Evolutionary conservation across 2,113 vertebrate genomes (phyloP).

Genomic region (Cheilinus undulatus): DNA sequence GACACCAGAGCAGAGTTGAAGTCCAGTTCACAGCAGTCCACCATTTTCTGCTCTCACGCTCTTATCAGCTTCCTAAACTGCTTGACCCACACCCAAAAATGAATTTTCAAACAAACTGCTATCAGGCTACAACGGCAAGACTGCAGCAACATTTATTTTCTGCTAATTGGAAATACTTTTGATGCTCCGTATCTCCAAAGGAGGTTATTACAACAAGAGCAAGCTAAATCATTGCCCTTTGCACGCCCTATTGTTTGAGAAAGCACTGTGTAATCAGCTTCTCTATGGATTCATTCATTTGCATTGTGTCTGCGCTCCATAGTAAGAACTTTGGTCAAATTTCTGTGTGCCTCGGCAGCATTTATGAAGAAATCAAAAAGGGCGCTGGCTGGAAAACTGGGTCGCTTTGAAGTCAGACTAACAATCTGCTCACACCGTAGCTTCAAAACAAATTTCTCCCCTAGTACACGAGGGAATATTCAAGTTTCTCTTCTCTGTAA

Average conservation of each 20-base stretch:
- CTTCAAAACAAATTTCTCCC: constrained; percentile 44
- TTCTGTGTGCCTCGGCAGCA: constrained; percentile 46
- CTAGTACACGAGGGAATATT: constrained; percentile 32
- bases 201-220: constrained; percentile 45
- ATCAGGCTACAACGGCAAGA: constrained; percentile 1
- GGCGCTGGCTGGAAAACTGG: constrained; percentile 61
- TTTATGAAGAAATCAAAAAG: constrained; percentile 64
- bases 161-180: constrained; percentile 41
- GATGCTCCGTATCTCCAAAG: constrained; percentile 36
- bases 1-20: not conserved
- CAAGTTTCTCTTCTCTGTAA: constrained; percentile 32
- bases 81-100: not conserved
- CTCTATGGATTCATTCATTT: constrained; percentile 41
- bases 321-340: constrained; percentile 62
- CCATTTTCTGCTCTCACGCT: not conserved
- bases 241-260: constrained; percentile 31
- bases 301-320: constrained; percentile 44
- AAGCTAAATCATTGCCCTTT: constrained; percentile 12
- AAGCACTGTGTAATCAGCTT: constrained; percentile 42
- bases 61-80: not conserved
- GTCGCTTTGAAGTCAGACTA: constrained; percentile 75
- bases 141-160: constrained; percentile 18
- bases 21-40: not conserved
- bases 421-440: constrained; percentile 72
- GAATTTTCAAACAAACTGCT: constrained; percentile 23